phyloP scores from a whole-genome alignment of 2,888 invertebrate genomes.

The Drosophila acutilabella region DNA sequence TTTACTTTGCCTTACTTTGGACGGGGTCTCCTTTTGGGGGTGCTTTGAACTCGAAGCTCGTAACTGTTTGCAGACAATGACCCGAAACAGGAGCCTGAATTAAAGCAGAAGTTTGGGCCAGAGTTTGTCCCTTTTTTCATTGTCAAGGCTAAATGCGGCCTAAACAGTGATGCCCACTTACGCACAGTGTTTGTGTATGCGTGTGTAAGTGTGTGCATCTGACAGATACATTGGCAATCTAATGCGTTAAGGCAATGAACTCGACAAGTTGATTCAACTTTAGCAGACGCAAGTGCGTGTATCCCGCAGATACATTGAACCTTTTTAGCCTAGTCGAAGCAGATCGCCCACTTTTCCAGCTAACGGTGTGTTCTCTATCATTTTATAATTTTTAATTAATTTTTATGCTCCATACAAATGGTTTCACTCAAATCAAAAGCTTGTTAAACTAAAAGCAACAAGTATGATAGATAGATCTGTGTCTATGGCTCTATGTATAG shows the following conservation, averaged over 20 bases:
- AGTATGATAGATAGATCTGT: slow-evolving; percentile 60
- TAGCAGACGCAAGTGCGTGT: slow-evolving; percentile 48
- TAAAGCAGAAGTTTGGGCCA: not conserved
- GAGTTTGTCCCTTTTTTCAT: slow-evolving; percentile 53
- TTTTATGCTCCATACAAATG: slow-evolving; percentile 59
- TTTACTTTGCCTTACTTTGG: not conserved
- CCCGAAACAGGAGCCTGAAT: slow-evolving; percentile 20
- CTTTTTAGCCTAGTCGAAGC: slow-evolving; percentile 33
- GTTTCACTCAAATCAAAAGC: slow-evolving; percentile 29
- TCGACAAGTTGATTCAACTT: slow-evolving; percentile 73
- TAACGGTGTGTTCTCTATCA: slow-evolving; percentile 48
- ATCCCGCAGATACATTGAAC: slow-evolving; percentile 68
- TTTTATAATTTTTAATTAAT: slow-evolving; percentile 67
- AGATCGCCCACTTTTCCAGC: not conserved
- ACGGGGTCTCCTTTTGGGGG: slow-evolving; percentile 24
- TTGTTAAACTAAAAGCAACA: slow-evolving; percentile 65
- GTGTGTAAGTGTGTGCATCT: slow-evolving; percentile 35
- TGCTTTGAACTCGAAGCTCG: slow-evolving; percentile 44
- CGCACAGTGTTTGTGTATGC: slow-evolving; percentile 41
- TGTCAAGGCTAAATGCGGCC: slow-evolving; percentile 54
- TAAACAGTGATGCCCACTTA: slow-evolving; percentile 41
- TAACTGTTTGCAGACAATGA: slow-evolving; percentile 49
- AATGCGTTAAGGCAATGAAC: slow-evolving; percentile 63
- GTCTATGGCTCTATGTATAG: slow-evolving; percentile 26
- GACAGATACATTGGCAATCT: slow-evolving; percentile 19